A percentile compares a stretch with the other conserved stretches of the same genome.
Conservation (phyloP, 2,113 vertebrate genomes). For the Erinaceus europaeus region DNA sequence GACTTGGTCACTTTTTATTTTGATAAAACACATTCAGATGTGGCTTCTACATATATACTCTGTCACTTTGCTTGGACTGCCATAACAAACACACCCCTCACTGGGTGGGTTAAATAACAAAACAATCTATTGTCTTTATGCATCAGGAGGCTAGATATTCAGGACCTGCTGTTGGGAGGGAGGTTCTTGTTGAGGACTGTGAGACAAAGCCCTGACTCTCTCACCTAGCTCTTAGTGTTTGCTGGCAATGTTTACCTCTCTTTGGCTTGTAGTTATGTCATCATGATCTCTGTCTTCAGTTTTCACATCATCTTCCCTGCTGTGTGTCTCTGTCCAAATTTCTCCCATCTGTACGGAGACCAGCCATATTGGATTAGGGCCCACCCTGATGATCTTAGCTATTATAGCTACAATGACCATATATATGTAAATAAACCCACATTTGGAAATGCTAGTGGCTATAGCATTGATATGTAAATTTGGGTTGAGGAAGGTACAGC, state of each 20-base stretch:
- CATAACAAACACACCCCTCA: background rate
- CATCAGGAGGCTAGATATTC: background rate
- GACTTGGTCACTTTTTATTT: background rate
- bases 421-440: background rate
- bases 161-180: background rate
- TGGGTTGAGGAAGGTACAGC: background rate
- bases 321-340: background rate
- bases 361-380: background rate
- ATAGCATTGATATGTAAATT: background rate
- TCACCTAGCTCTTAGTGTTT: background rate
- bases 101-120: background rate
- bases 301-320: background rate
- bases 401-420: background rate
- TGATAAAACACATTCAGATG: background rate
- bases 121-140: background rate
- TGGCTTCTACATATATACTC: background rate
- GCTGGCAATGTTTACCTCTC: background rate
- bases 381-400: background rate
- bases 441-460: background rate
- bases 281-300: background rate
- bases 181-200: background rate
- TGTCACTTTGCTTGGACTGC: background rate
- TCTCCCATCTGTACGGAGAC: background rate
- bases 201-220: background rate
- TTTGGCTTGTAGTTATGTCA: background rate